A percentile compares a stretch with the other conserved stretches of the same genome.
These are phyloP conservation scores for Callinectes sapidus DNA, from an alignment of 2,888 invertebrate genomes.

Conservation along the genomic window DNA sequence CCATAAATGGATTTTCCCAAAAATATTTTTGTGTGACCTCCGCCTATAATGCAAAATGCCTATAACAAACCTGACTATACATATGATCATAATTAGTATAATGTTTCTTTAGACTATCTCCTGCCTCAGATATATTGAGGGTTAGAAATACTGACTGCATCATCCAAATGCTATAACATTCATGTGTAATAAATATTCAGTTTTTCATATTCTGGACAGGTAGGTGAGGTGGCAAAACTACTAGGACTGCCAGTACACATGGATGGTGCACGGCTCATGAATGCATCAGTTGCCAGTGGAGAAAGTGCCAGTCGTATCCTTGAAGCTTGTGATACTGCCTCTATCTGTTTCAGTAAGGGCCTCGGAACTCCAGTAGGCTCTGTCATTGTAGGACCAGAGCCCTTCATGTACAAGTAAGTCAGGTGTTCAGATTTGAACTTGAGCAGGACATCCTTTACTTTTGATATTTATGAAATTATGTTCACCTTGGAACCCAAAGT, in stretches of 20 bases:
- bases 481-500: background rate
- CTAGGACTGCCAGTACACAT: conserved; percentile 54
- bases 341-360: conserved; percentile 63
- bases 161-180: background rate
- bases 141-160: too few species aligned
- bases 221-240: conserved; percentile 39
- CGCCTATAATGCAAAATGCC: too few species aligned
- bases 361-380: conserved; percentile 66
- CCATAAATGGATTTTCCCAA: too few species aligned
- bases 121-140: too few species aligned
- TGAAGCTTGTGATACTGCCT: conserved; percentile 62
- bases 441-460: background rate
- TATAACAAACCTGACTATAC: too few species aligned
- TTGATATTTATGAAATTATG: background rate
- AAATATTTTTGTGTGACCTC: too few species aligned
- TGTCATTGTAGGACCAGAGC: conserved; percentile 58
- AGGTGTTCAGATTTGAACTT: background rate
- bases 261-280: conserved; percentile 65
- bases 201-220: conserved; percentile 27
- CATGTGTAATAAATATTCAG: background rate
- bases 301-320: conserved; percentile 49
- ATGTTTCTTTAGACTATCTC: too few species aligned
- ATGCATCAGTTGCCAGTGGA: conserved; percentile 60
- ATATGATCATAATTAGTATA: too few species aligned
- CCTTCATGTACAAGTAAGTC: conserved; percentile 58